A percentile compares a stretch with the other conserved stretches of the same genome.
Evolutionary conservation across 1,140 invertebrate species (phyloP).

Genomic region (Rhysida immarginata): DNA sequence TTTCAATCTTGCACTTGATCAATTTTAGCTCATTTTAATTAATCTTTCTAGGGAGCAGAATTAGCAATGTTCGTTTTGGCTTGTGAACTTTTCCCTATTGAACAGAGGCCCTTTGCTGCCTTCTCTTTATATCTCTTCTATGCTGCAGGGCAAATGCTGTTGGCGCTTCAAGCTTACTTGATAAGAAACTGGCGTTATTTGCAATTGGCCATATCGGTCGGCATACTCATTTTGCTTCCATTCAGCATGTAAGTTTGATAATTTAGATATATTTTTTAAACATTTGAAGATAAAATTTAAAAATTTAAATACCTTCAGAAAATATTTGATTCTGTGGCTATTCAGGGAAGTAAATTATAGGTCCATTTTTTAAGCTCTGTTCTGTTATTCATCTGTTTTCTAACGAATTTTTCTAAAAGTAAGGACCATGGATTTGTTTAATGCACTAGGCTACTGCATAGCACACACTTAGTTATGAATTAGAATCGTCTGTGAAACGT

Average conservation of each 20-base stretch:
- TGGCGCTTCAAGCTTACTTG: slow-evolving; percentile 9
- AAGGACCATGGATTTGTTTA: too few relatives aligned
- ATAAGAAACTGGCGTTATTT: slow-evolving; percentile 6
- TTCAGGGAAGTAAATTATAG: too few relatives aligned
- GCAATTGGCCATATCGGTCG: slow-evolving; percentile 5
- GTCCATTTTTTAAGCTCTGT: too few relatives aligned
- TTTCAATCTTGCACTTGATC: not conserved
- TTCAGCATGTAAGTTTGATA: not conserved
- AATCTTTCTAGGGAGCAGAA: slow-evolving; percentile 7
- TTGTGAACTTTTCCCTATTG: slow-evolving; percentile 5
- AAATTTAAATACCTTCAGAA: too few relatives aligned
- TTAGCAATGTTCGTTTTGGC: slow-evolving; percentile 11
- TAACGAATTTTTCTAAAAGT: too few relatives aligned
- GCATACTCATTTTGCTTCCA: slow-evolving; percentile 1
- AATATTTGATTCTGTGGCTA: too few relatives aligned
- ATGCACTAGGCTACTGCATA: too few relatives aligned
- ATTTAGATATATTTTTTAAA: too few relatives aligned
- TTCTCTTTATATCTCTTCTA: slow-evolving; percentile 10
- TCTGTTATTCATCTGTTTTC: too few relatives aligned
- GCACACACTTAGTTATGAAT: too few relatives aligned
- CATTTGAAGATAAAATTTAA: too few relatives aligned
- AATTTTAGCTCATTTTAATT: not conserved
- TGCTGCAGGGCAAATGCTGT: slow-evolving; percentile 9
- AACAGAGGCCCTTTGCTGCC: slow-evolving; percentile 6
- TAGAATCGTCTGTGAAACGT: too few relatives aligned